Conservation (phyloP, 2,797 vertebrate genomes). For the Denticeps clupeoides region DNA sequence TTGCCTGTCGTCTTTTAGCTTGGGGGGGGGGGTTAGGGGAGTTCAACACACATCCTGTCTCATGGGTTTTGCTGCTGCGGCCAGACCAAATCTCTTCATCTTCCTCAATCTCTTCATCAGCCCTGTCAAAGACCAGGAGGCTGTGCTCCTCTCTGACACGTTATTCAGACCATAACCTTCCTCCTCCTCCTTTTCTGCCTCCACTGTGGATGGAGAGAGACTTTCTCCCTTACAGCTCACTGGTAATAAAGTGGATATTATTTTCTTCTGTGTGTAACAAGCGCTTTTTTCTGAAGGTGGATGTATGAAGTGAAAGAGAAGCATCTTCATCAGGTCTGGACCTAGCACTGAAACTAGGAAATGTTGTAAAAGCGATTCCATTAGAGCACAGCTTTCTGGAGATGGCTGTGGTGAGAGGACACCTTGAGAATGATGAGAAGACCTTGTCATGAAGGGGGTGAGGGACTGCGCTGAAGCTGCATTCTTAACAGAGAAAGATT, state of each 20-base stretch:
- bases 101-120: constrained; percentile 64
- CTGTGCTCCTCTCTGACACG: no score
- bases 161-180: constrained; percentile 36
- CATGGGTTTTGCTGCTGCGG: background rate
- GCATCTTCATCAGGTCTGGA: constrained; percentile 93
- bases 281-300: no score
- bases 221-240: constrained; percentile 58
- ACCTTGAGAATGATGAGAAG: constrained; percentile 93
- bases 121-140: background rate
- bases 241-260: constrained; percentile 87
- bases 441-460: constrained; percentile 74
- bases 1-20: no score
- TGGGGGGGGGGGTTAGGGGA: no score
- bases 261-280: no score
- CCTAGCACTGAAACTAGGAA: constrained; percentile 82
- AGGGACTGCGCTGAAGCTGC: constrained; percentile 95
- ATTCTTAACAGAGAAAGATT: constrained; percentile 76
- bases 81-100: background rate
- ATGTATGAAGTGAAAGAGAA: constrained; percentile 94
- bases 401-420: constrained; percentile 78
- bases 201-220: constrained; percentile 26
- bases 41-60: background rate
- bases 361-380: constrained; percentile 86
- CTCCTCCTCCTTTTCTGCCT: constrained; percentile 70
- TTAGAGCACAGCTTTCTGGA: constrained; percentile 86